Conservation (phyloP, 2,888 invertebrate genomes). For the Ophion ellenae region DNA sequence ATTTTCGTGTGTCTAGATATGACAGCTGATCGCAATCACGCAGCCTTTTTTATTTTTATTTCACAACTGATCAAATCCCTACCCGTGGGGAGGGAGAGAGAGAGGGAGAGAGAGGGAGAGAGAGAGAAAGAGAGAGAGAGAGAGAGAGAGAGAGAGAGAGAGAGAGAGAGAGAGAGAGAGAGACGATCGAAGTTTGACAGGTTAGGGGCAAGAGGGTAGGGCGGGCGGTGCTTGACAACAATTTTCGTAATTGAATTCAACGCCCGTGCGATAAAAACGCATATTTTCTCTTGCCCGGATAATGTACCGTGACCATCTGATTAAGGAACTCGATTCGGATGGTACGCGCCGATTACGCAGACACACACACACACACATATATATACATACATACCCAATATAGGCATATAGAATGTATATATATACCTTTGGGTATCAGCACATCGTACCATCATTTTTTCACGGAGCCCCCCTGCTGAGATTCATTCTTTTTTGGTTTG, state of each 20-base stretch:
- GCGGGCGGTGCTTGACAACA: not conserved
- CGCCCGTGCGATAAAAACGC: not conserved
- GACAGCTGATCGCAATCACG: too few relatives aligned
- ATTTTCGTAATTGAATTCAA: slow-evolving; percentile 34
- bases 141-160: too few relatives aligned
- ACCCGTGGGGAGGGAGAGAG: not conserved
- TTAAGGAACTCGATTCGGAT: slow-evolving; percentile 51
- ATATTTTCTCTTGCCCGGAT: slow-evolving; percentile 17
- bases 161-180: too few relatives aligned
- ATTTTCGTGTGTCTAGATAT: too few relatives aligned
- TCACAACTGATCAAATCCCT: not conserved
- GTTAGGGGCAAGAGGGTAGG: too few relatives aligned
- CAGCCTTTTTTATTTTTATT: not conserved
- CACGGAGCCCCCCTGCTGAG: slow-evolving; percentile 1
- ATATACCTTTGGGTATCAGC: not conserved
- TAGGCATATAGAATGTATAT: too few relatives aligned
- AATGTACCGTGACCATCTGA: slow-evolving; percentile 64
- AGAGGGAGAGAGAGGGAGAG: too few relatives aligned
- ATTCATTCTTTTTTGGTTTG: not conserved
- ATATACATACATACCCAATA: not conserved
- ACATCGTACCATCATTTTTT: slow-evolving; percentile 9
- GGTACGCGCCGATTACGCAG: slow-evolving; percentile 36
- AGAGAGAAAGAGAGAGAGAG: too few relatives aligned
- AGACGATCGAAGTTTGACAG: too few relatives aligned
- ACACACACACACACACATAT: not conserved